Base-by-base conservation (phyloP, 53 echinoderm and acorn worm species). In the Mesocentrotus franciscanus region DNA sequence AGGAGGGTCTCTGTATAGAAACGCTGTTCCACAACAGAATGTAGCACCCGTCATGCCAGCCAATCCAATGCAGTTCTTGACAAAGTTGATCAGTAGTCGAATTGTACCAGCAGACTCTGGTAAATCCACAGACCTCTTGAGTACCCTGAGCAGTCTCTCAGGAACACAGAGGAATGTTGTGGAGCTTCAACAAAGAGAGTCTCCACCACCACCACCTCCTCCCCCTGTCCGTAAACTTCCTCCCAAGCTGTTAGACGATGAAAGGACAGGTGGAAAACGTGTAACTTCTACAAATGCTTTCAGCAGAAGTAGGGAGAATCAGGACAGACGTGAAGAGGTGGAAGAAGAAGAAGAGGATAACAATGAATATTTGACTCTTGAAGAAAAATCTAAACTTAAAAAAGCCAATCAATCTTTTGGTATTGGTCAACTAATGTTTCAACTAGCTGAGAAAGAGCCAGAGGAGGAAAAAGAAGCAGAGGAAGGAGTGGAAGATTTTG, bases 271-370 rank as follows among this genome's bases (percentile, higher is more conserved):
- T 85, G 95, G 95, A 85, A 94, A 87, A 55, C 95, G 95, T 55
- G 95, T 94, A 7, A 94, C 95, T 56, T 94, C 95, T 15, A 94
- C 85, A 27, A 94, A 94, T 94, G 95, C 95, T 42, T 94, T 94
- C 84, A 68, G 87, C 71, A 71, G 56, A 60, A 94, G 95, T 62
- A 94, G 56, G 60, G 85, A 36, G 22, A 75, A 3, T 72, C 33
- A 76, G 9, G 83, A 93, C 35, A 93, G 57, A 32, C 92, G 56
- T 13, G 79, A 30, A 10, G 83, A 60, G 33, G 27, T 24, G 9
- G 70, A 85, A 42, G 89, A 64, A 26, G 95, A 85, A 62, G 95
- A 94, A 24, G 66, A 68, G n/a, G 95, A 93, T 7, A 61, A 60
- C 4, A 34, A 76, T 12, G 76, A 92, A 8, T 27, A 49, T 32